phyloP scores from a whole-genome alignment of 2,797 vertebrate species.

The Xenopus petersii region DNA sequence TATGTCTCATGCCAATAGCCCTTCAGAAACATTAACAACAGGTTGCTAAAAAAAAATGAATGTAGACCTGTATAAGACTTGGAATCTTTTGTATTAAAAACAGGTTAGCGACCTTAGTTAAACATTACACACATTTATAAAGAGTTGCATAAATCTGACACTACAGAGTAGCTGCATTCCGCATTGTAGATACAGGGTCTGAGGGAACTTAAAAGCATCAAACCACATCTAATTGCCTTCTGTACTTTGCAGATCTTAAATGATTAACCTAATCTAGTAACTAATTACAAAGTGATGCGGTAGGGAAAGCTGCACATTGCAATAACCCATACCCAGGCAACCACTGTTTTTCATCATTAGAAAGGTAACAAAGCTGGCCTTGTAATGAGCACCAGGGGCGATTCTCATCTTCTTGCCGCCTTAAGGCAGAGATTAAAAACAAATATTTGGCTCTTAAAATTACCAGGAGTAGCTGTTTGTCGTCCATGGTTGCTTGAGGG shows the following conservation, averaged over 20 bases:
- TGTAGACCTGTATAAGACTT: not conserved
- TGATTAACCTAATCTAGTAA: conserved; percentile 45
- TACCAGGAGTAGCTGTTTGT: no score
- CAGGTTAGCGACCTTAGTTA: not conserved
- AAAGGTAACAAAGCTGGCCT: no score
- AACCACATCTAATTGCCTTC: conserved; percentile 48
- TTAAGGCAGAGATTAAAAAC: no score
- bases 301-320: not conserved
- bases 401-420: no score
- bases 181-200: not conserved
- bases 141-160: conserved; percentile 15
- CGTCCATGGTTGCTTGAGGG: no score
- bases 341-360: no score
- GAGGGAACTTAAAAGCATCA: conserved; percentile 32
- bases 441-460: no score
- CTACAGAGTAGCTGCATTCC: conserved; percentile 8
- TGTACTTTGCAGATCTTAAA: conserved; percentile 45
- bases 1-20: no score
- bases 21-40: no score
- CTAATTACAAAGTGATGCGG: conserved; percentile 8
- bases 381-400: no score
- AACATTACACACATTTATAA: conserved; percentile 16
- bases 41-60: not conserved
- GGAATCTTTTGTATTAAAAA: not conserved
- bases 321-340: no score